Conservation (phyloP, 1,140 invertebrate genomes). For the Cryptotermes secundus region DNA sequence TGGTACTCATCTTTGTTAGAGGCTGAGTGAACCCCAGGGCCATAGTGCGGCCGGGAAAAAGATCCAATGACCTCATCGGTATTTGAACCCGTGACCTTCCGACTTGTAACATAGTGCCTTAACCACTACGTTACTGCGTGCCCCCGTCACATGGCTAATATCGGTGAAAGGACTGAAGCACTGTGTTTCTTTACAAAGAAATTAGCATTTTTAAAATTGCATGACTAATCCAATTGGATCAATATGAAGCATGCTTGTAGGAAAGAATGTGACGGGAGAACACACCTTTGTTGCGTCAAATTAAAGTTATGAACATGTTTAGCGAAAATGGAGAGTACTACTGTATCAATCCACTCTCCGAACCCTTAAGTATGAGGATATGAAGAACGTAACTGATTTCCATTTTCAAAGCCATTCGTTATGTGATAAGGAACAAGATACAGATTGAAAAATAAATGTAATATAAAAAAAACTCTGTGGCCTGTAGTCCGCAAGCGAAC, state of each 20-base stretch:
- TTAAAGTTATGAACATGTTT: not conserved
- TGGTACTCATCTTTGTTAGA: no score
- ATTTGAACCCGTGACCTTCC: no score
- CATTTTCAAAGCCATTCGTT: not conserved
- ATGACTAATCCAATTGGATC: not conserved
- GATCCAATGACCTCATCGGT: no score
- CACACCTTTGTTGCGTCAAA: not conserved
- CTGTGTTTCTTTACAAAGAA: not conserved
- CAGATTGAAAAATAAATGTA: no score
- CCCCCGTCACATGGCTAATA: not conserved
- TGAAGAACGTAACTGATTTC: not conserved
- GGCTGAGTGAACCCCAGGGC: no score
- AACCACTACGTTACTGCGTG: no score
- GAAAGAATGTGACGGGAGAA: not conserved
- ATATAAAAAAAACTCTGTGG: no score
- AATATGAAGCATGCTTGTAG: not conserved
- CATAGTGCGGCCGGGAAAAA: no score
- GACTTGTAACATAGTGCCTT: no score
- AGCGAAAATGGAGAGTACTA: not conserved
- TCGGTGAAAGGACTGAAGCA: not conserved
- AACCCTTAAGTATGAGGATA: not conserved
- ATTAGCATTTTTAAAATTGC: no score
- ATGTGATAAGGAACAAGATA: no score
- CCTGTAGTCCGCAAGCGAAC: no score
- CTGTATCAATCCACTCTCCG: not conserved